Evolutionary conservation across 1,140 invertebrate genomes (phyloP), one percentile per base, ranked within the genome.

Genomic region (Atta cephalotes): DNA sequence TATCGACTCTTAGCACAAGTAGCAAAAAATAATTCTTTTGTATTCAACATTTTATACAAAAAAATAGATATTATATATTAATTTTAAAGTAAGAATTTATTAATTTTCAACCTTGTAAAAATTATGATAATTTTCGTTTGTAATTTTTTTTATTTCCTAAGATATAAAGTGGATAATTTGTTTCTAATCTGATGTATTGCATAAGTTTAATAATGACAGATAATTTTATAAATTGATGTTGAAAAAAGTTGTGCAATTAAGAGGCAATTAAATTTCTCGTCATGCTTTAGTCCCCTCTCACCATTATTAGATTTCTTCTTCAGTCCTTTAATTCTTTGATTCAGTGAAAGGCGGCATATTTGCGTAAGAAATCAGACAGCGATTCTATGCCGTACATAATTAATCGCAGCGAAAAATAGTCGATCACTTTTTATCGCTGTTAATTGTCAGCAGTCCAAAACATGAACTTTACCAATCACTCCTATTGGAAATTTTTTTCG

Each of bases 331-430:
- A 0, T 70, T 70, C 49, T 70, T 28, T 28, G 62, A 60, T 81
- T 81, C 31, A 70, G 21, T 45, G 31, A 70, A 58, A 81, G 63
- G 63, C 16, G 0, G 18, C 31, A 65, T 10, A 51, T 65, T 79
- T 65, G 28, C 12, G 45, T 79, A 79, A 66, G 21, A 18, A 53
- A 78, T 51, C n/a, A 5, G 45, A 66, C 28, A 25, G 28, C 25
- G 7, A 80, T 56, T 39, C 4, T 9, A 28, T 1, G 18, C 10
- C 25, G n/a, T 70, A 45, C 39, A 45, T 81, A 16, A 60, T 5
- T 14, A 25, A 7, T 56, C 7, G n/a, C 49, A 21, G 14, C 45
- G 28, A 78, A 49, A 35, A 45, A 9, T 39, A n/a, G 14, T 5
- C 21, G 31, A 56, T 81, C 14, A n/a, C 68, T 70, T 39, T 21